phyloP scores from a whole-genome alignment of 2,113 vertebrate species.

The Channa maculata region DNA sequence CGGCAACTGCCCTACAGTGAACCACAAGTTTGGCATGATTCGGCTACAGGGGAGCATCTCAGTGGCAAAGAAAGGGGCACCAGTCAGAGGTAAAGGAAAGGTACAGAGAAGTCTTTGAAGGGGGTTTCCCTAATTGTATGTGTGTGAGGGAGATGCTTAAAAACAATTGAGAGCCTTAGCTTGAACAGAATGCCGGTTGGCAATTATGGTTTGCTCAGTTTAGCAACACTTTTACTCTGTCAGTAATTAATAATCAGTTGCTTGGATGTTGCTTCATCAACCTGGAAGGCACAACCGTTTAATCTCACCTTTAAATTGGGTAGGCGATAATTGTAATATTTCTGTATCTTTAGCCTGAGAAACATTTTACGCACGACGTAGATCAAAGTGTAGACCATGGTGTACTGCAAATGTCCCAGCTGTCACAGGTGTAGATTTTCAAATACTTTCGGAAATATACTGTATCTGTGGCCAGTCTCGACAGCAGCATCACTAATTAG shows the following conservation, averaged over 20 bases:
- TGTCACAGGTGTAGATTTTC: slow-evolving; percentile 8
- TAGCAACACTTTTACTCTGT: slow-evolving; percentile 67
- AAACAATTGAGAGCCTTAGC: slow-evolving; percentile 52
- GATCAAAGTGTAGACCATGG: no score
- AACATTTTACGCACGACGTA: neutral
- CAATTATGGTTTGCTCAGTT: slow-evolving; percentile 71
- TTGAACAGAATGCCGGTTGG: slow-evolving; percentile 66
- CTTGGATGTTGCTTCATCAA: slow-evolving; percentile 60
- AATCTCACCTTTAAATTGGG: slow-evolving; percentile 57
- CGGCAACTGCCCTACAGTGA: no score
- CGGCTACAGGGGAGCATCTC: no score
- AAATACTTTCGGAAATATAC: slow-evolving; percentile 2
- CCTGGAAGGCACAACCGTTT: slow-evolving; percentile 67
- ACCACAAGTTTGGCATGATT: no score
- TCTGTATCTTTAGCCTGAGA: slow-evolving; percentile 11
- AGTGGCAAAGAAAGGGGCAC: no score
- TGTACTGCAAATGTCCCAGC: neutral
- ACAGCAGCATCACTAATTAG: slow-evolving; percentile 51
- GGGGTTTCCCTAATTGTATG: neutral
- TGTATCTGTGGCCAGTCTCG: slow-evolving; percentile 11
- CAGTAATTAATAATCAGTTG: slow-evolving; percentile 69
- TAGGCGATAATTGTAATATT: slow-evolving; percentile 33
- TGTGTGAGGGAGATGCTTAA: slow-evolving; percentile 39
- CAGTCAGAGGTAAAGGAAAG: no score
- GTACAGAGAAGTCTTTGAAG: no score